phyloP scores from a whole-genome alignment of 53 echinoderm and acorn worm species.

The Hippasteria phrygiana region DNA sequence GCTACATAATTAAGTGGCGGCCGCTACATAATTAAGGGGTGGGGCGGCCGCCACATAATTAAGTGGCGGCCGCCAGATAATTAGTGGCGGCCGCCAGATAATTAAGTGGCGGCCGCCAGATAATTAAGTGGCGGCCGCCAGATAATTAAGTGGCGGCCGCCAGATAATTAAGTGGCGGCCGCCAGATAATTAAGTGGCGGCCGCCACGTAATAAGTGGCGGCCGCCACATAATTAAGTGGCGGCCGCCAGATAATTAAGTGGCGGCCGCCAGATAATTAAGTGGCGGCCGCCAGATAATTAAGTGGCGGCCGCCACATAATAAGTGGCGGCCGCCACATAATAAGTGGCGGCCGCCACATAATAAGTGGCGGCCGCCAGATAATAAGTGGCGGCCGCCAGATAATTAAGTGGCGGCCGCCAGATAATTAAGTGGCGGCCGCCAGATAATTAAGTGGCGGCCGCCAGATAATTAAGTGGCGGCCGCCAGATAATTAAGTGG shows the following conservation, averaged over 20 bases:
- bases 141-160: constrained; percentile 64
- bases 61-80: constrained; percentile 63
- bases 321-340: no score
- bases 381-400: constrained; percentile 54
- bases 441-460: constrained; percentile 59
- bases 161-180: constrained; percentile 54
- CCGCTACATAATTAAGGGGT: no score
- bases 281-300: constrained; percentile 13
- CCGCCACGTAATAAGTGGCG: constrained; percentile 57
- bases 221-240: constrained; percentile 60
- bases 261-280: constrained; percentile 68
- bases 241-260: constrained; percentile 43
- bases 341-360: constrained; percentile 20
- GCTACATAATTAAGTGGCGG: no score
- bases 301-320: background rate
- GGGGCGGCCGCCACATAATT: no score
- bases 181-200: constrained; percentile 11
- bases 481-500: constrained; percentile 16
- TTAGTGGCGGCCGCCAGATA: constrained; percentile 44
- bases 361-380: constrained; percentile 59
- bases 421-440: constrained; percentile 48
- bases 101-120: constrained; percentile 67
- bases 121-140: constrained; percentile 37
- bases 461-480: constrained; percentile 59
- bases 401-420: constrained; percentile 62